Evolutionary conservation across 2,113 vertebrate species (phyloP).

Genomic region (Microtus montanus): DNA sequence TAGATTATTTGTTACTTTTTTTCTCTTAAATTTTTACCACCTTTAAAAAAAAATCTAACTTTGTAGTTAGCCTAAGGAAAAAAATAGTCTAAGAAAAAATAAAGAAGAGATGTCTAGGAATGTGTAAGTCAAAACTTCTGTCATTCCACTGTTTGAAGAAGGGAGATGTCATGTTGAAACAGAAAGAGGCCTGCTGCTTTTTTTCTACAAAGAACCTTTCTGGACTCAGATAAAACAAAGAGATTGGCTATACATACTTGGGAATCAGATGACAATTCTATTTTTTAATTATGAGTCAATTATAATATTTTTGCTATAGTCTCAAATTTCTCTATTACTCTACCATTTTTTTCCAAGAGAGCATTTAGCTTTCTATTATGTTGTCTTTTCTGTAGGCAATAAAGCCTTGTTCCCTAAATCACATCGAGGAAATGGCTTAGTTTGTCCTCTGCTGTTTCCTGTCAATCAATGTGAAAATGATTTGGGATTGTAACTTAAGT

Average conservation of each 20-base stretch:
- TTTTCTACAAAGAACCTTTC: not conserved
- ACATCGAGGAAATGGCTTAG: constrained; percentile 29
- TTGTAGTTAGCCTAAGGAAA: not conserved
- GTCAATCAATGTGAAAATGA: constrained; percentile 68
- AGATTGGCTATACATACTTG: not conserved
- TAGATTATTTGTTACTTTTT: not conserved
- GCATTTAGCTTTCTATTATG: not conserved
- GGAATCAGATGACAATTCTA: not conserved
- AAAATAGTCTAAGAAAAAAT: not conserved
- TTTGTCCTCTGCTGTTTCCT: constrained; percentile 14
- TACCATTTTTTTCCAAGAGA: not conserved
- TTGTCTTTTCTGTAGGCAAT: constrained; percentile 26
- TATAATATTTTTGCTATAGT: not conserved
- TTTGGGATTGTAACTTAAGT: constrained; percentile 30
- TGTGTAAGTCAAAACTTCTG: constrained; percentile 1
- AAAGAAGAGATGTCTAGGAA: not conserved
- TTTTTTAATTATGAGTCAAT: not conserved
- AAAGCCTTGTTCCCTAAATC: not conserved
- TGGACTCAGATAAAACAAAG: not conserved
- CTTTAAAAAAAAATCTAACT: constrained; percentile 31
- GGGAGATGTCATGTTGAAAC: not conserved
- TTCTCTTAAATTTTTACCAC: not conserved
- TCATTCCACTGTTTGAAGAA: not conserved
- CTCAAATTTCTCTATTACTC: not conserved
- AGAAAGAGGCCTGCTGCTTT: not conserved